These are phyloP conservation scores for Ataeniobius toweri DNA, from an alignment of 2,797 vertebrate genomes.

Conservation along the genomic window DNA sequence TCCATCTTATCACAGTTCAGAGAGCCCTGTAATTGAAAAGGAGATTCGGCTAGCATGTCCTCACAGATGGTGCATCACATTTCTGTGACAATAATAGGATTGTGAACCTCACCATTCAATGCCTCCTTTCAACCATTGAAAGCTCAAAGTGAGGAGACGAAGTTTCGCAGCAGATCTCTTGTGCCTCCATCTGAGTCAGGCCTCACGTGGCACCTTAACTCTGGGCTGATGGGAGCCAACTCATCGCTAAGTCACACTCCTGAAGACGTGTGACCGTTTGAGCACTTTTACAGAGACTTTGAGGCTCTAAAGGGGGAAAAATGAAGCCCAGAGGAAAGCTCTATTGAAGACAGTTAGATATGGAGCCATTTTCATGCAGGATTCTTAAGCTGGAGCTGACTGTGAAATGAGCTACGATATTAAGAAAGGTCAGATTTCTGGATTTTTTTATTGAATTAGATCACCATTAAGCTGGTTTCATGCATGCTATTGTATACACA, in stretches of 20 bases:
- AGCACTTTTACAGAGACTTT: constrained; percentile 31
- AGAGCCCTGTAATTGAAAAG: constrained; percentile 59
- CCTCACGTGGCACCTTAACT: constrained; percentile 57
- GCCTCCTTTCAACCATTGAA: constrained; percentile 33
- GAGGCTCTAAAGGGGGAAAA: constrained; percentile 41
- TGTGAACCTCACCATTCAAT: constrained; percentile 30
- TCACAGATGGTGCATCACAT: constrained; percentile 31
- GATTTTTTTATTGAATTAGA: background rate
- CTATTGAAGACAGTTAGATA: constrained; percentile 15
- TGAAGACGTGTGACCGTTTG: constrained; percentile 50
- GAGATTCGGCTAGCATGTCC: constrained; percentile 23
- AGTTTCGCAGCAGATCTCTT: constrained; percentile 13
- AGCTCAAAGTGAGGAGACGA: constrained; percentile 25
- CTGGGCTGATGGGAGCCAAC: constrained; percentile 55
- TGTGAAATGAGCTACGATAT: constrained; percentile 7
- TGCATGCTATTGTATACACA: background rate
- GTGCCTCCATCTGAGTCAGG: constrained; percentile 50
- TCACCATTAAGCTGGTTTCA: background rate
- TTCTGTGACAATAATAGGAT: constrained; percentile 51
- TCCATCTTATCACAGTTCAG: constrained; percentile 42
- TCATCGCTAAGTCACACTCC: constrained; percentile 66
- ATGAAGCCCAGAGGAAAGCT: constrained; percentile 15
- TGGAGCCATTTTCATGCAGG: constrained; percentile 17
- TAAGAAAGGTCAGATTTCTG: background rate
- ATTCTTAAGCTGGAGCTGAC: constrained; percentile 3